Percentiles rank a stretch among this genome's conserved stretches.
Conservation (phyloP, 2,888 invertebrate genomes). For the Polydrusus tereticollis region DNA sequence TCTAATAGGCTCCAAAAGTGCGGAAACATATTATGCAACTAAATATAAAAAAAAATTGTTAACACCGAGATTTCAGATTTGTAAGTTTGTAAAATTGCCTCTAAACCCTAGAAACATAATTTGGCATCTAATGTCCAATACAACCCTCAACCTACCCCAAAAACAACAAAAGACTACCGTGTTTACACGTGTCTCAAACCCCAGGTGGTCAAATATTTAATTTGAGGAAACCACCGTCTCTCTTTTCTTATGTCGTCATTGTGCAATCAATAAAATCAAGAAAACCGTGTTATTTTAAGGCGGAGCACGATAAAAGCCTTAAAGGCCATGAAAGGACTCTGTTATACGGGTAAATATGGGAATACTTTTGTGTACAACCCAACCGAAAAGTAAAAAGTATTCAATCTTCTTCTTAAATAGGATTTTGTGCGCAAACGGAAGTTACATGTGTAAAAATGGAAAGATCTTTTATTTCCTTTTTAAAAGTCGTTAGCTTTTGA, state of each 20-base stretch:
- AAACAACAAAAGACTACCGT: constrained; percentile 46
- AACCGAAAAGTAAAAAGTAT: constrained; percentile 21
- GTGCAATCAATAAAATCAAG: constrained; percentile 41
- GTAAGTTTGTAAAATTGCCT: too few species aligned
- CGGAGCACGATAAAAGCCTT: constrained; percentile 27
- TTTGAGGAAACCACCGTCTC: constrained; percentile 31
- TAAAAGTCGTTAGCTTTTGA: constrained; percentile 29
- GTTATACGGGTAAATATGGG: constrained; percentile 20
- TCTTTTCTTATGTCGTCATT: constrained; percentile 25
- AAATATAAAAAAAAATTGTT: too few species aligned
- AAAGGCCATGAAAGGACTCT: constrained; percentile 32
- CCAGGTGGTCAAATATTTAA: constrained; percentile 50
- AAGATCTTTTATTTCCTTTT: constrained; percentile 22
- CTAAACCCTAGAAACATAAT: too few species aligned
- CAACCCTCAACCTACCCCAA: constrained; percentile 4
- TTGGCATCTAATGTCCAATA: too few species aligned
- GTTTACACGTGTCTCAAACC: constrained; percentile 47
- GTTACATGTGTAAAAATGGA: constrained; percentile 33
- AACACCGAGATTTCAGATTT: too few species aligned
- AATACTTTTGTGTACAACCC: constrained; percentile 19
- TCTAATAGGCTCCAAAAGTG: too few species aligned
- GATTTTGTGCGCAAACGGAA: constrained; percentile 20
- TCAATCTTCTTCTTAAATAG: constrained; percentile 28
- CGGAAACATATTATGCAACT: too few species aligned
- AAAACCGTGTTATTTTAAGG: constrained; percentile 40